Conservation (phyloP, 2,888 invertebrate genomes). For the Eupithecia subfuscata region DNA sequence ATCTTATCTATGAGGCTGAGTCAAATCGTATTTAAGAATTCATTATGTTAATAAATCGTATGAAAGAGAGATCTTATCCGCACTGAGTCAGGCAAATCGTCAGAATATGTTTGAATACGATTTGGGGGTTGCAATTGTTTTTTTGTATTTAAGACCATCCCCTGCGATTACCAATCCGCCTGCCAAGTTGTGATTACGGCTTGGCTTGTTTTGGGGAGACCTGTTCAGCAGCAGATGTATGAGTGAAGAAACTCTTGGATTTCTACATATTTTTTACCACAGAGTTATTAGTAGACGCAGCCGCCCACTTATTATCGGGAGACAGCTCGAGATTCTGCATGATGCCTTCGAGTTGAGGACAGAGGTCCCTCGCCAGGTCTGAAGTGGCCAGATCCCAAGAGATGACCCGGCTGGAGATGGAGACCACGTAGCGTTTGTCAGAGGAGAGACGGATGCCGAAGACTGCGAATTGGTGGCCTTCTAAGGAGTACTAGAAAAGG, state of each 20-base stretch:
- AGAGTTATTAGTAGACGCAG: constrained; percentile 97
- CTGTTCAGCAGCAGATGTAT: no score
- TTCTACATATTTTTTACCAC: constrained; percentile 77
- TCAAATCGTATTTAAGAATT: no score
- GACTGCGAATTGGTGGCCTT: constrained; percentile 99
- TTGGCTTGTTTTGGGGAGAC: no score
- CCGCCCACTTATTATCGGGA: constrained; percentile 97
- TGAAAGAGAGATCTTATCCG: no score
- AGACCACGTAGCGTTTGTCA: constrained; percentile 96
- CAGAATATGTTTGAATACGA: no score
- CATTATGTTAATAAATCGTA: no score
- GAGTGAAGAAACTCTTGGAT: background rate
- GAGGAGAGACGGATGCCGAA: constrained; percentile 96
- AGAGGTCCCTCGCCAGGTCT: constrained; percentile 95
- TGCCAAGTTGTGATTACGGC: background rate
- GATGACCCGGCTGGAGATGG: constrained; percentile 97
- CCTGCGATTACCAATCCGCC: background rate
- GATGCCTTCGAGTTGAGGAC: constrained; percentile 96
- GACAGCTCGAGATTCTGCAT: constrained; percentile 97
- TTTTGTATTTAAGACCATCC: background rate
- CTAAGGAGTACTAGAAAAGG: constrained; percentile 92
- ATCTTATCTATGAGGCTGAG: background rate
- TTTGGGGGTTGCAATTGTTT: background rate
- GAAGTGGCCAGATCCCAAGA: constrained; percentile 99
- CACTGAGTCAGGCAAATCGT: no score